Percentiles rank a stretch among this genome's conserved stretches.
Conservation (phyloP, 2,797 vertebrate species). For the Darevskia nairensis region DNA sequence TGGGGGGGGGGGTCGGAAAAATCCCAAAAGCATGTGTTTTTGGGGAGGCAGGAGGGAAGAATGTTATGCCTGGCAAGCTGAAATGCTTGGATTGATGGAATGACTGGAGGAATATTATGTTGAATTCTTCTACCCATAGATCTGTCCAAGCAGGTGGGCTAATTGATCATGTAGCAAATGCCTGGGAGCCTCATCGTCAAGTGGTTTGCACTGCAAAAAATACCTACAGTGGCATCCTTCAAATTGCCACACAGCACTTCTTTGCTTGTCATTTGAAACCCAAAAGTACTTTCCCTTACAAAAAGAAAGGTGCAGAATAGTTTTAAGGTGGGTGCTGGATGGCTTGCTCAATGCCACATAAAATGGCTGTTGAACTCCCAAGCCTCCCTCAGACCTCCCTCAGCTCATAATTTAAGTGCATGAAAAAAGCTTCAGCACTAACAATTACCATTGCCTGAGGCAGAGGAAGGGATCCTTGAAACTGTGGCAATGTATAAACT, state of each 20-base stretch:
- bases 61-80: no score
- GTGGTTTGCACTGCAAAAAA: slow-evolving; percentile 13
- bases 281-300: not conserved
- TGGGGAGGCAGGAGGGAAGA: no score
- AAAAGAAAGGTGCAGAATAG: not conserved
- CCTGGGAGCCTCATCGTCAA: not conserved
- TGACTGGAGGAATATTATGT: no score
- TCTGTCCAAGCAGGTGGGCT: slow-evolving; percentile 32
- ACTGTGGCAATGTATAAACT: not conserved
- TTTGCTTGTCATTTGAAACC: not conserved
- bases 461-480: not conserved
- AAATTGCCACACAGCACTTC: not conserved
- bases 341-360: not conserved
- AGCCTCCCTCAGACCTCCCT: not conserved
- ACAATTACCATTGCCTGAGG: not conserved
- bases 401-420: not conserved
- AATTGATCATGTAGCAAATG: slow-evolving; percentile 34
- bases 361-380: not conserved
- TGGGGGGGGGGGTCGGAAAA: no score
- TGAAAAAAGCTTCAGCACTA: not conserved
- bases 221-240: not conserved
- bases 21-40: no score
- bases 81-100: no score
- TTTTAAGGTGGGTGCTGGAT: not conserved
- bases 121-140: no score